phyloP scores from a whole-genome alignment of 2,113 vertebrate genomes.

The Melanostigma gelatinosum region DNA sequence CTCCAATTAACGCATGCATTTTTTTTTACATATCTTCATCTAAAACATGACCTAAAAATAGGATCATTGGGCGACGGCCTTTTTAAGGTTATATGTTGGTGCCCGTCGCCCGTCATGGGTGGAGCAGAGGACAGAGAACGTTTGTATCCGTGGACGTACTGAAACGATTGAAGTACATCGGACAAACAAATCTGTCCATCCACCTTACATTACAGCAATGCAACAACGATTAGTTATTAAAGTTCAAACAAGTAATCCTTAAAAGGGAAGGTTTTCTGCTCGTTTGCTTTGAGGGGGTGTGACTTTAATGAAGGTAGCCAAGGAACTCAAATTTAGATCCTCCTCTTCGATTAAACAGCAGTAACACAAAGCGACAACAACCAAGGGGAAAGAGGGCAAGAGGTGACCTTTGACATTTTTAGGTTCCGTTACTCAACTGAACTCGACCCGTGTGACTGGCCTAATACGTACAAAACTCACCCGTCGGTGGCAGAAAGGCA shows the following conservation, averaged over 20 bases:
- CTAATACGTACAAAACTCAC: slow-evolving; percentile 79
- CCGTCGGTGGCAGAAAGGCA: slow-evolving; percentile 97
- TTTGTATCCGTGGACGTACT: neutral
- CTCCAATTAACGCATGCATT: too few relatives aligned
- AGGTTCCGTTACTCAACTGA: slow-evolving; percentile 1
- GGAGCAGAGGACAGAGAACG: slow-evolving; percentile 28
- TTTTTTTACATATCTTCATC: slow-evolving; percentile 7
- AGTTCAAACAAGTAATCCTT: neutral
- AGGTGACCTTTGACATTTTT: slow-evolving; percentile 64
- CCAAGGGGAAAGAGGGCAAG: neutral
- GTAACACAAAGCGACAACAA: slow-evolving; percentile 6
- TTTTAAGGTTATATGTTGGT: slow-evolving; percentile 77
- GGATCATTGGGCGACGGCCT: slow-evolving; percentile 61
- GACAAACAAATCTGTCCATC: slow-evolving; percentile 3
- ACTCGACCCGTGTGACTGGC: neutral
- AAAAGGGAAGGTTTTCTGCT: neutral
- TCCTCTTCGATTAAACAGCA: neutral
- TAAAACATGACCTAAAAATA: slow-evolving; percentile 79
- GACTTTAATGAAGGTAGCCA: too few relatives aligned
- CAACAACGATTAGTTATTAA: neutral
- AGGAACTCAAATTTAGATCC: neutral
- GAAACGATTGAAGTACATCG: neutral
- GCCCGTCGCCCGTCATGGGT: slow-evolving; percentile 42
- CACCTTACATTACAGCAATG: neutral
- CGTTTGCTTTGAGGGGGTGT: neutral